These are phyloP conservation scores for Mylabris phalerata DNA, from an alignment of 1,140 invertebrate genomes.

Conservation along the genomic window DNA sequence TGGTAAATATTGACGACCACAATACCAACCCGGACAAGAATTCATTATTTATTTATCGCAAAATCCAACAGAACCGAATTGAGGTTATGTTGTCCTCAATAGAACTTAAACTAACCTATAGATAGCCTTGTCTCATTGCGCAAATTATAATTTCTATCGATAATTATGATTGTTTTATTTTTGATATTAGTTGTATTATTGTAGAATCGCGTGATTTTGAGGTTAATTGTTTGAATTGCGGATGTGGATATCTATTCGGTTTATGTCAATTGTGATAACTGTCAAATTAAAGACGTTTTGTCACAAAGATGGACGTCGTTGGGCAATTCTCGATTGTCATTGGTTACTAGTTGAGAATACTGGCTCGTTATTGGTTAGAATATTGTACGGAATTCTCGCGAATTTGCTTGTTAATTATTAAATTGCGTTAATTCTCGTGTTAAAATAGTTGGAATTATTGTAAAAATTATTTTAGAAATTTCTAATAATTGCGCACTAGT, in stretches of 20 bases:
- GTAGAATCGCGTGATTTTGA: no score
- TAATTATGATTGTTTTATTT: no score
- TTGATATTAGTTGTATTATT: no score
- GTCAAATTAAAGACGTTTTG: no score
- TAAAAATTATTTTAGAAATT: background rate
- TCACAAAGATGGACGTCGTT: background rate
- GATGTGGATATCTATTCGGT: no score
- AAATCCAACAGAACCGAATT: slow-evolving; percentile 75
- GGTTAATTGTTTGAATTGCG: no score
- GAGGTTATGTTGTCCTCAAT: background rate
- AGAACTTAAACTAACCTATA: no score
- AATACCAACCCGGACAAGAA: slow-evolving; percentile 78
- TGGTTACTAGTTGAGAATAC: background rate
- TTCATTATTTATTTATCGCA: slow-evolving; percentile 60
- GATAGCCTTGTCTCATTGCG: no score
- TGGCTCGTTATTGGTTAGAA: background rate
- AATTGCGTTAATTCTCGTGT: background rate
- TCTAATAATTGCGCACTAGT: background rate
- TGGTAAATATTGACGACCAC: slow-evolving; percentile 59
- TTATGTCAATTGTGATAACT: no score
- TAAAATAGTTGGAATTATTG: background rate
- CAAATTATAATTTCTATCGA: no score
- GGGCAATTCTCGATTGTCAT: background rate
- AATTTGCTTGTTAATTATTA: background rate
- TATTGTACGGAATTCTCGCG: background rate